Evolutionary conservation across 2,888 invertebrate genomes (phyloP).

Genomic region (Oxytorus armatus): DNA sequence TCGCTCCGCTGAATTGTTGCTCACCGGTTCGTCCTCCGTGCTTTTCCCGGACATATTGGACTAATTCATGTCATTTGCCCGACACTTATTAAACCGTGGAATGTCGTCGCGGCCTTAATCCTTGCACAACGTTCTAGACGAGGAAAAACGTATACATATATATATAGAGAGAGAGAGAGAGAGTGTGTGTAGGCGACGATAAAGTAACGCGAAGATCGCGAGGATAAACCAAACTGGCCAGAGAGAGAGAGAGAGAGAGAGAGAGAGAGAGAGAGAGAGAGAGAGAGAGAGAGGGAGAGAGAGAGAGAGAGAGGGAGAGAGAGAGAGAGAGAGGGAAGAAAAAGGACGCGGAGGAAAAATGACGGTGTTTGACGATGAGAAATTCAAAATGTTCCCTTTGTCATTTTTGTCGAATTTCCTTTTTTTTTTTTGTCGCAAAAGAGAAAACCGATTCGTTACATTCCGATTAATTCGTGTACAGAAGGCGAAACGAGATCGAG

Average conservation of each 20-base stretch:
- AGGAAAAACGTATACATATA: not conserved
- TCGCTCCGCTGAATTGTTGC: constrained; percentile 76
- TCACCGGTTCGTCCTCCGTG: constrained; percentile 69
- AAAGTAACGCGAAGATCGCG: too few species aligned
- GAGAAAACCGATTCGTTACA: constrained; percentile 1
- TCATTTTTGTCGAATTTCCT: not conserved
- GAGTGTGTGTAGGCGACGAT: too few species aligned
- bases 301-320: constrained; percentile 24
- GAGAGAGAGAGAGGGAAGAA: not conserved
- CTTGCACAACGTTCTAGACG: constrained; percentile 62
- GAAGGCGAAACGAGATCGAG: constrained; percentile 29
- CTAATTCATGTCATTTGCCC: constrained; percentile 81
- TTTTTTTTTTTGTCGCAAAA: not conserved
- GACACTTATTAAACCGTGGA: constrained; percentile 82
- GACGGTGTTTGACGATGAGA: constrained; percentile 2
- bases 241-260: constrained; percentile 18
- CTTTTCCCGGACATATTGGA: constrained; percentile 78
- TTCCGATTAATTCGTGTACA: not conserved
- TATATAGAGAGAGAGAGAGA: constrained; percentile 7
- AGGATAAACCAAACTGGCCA: too few species aligned
- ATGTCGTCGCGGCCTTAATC: constrained; percentile 78
- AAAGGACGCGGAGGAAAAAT: not conserved
- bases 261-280: constrained; percentile 28
- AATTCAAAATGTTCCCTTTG: not conserved
- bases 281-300: constrained; percentile 19